Evolutionary conservation across 2,113 vertebrate species (phyloP), one percentile per base, ranked within the genome.

Genomic region (Nesoenas mayeri): DNA sequence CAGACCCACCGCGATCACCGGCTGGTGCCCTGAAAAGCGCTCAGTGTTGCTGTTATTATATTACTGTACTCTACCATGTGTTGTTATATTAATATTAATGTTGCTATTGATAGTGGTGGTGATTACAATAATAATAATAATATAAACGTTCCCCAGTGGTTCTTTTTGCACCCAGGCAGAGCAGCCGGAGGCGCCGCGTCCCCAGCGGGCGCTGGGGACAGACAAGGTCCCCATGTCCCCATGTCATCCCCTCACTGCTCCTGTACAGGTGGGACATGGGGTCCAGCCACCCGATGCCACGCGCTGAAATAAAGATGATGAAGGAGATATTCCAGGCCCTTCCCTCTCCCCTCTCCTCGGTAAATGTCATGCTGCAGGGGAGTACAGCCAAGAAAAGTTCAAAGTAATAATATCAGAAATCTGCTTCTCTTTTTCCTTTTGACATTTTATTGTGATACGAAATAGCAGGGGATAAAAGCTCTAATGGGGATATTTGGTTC

Each of bases 301-400:
- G 1, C 2, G 4, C 58, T 19, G 54, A 79, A 93, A 90, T 88
- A 69, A 85, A 93, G 81, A 94, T 92, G 95, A 96, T 95, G 80
- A 92, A 95, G 87, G 64, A 73, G 53, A 61, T 53, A 50, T 85
- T 88, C 65, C 54, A 73, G 89, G 90, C 48, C 32, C 74, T 70
- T 61, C 86, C 81, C 93, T 93, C 85, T 71, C 7, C 38, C 84
- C 71, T 80, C 66, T 79, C 86, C 84, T 96, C 57, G 5, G 82
- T 96, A 98, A 98, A 97, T 97, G 97, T 95, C 97, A 97, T 20
- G 70, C 96, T 98, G 95, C 93, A 85, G 85, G 96, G 94, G 93
- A 97, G 67, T 50, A 36, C 38, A 91, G 82, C 93, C 87, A 93
- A 96, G 95, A 95, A 97, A 97, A 97, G 97, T 97, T 97, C 97